phyloP scores from a whole-genome alignment of 2,888 invertebrate species.

The Melieria crassipennis region DNA sequence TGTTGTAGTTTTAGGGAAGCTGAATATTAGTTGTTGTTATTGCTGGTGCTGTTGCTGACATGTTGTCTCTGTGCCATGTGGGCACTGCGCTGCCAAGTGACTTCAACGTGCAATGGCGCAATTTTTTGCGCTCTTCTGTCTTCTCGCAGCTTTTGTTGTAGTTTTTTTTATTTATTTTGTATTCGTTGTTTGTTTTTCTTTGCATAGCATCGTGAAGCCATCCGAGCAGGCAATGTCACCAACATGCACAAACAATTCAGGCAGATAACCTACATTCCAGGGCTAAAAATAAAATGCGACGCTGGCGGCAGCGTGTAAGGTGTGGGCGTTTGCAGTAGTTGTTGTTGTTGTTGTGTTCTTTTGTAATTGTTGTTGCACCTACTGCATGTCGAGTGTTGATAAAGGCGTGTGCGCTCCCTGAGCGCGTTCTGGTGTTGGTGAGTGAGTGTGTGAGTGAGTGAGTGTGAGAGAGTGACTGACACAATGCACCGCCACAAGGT shows the following conservation, averaged over 20 bases:
- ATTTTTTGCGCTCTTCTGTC: neutral
- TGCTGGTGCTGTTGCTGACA: conserved; percentile 30
- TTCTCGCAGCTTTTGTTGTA: neutral
- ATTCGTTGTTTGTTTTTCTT: neutral
- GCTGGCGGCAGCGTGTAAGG: neutral
- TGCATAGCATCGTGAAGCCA: conserved; percentile 42
- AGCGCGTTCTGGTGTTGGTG: neutral
- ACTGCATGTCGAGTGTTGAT: no score
- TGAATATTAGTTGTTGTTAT: neutral
- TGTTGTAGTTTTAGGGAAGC: no score
- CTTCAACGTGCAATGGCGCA: conserved; percentile 36
- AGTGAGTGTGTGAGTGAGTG: neutral
- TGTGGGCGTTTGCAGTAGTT: no score
- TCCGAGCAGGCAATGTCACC: conserved; percentile 56
- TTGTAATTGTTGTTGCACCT: no score
- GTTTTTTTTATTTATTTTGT: neutral
- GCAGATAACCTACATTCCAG: conserved; percentile 1
- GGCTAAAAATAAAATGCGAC: conserved; percentile 6
- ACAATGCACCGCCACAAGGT: conserved; percentile 5
- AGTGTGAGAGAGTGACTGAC: neutral
- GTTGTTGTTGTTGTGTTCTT: no score
- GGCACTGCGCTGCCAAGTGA: conserved; percentile 49
- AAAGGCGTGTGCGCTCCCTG: neutral
- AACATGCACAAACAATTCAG: conserved; percentile 42
- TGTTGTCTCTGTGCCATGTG: conserved; percentile 43